Conservation (phyloP, 2,797 vertebrate species). For the Smutsia temminckii region DNA sequence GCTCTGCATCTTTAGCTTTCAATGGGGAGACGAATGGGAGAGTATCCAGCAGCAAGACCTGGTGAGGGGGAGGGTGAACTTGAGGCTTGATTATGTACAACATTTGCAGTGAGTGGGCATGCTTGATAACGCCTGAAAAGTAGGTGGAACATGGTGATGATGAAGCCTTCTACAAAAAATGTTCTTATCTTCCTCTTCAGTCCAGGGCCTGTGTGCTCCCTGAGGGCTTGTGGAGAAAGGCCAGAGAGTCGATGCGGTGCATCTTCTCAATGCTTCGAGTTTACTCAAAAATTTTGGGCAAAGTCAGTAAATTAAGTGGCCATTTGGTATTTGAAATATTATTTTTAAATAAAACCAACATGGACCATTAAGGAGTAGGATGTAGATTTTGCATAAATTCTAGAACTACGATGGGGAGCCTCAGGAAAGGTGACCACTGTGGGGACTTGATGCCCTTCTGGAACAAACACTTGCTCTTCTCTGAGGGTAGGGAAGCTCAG, state of each 20-base stretch:
- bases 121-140: neutral
- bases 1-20: neutral
- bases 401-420: neutral
- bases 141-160: rapidly evolving
- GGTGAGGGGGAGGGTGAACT: rapidly evolving
- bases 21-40: neutral
- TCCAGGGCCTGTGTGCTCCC: neutral
- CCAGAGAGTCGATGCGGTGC: rapidly evolving
- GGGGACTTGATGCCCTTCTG: neutral
- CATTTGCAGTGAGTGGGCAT: neutral
- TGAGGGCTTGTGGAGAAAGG: rapidly evolving
- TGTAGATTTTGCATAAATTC: neutral
- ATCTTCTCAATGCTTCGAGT: neutral
- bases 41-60: neutral
- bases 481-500: neutral
- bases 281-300: neutral
- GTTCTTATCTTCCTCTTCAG: neutral
- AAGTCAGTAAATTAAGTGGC: neutral
- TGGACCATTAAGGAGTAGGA: neutral
- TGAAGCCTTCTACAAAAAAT: neutral
- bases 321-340: neutral
- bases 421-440: neutral
- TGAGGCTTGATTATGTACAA: rapidly evolving
- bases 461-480: neutral
- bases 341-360: neutral